phyloP scores from a whole-genome alignment of 1,140 invertebrate species.

The Sesamia nonagrioides region DNA sequence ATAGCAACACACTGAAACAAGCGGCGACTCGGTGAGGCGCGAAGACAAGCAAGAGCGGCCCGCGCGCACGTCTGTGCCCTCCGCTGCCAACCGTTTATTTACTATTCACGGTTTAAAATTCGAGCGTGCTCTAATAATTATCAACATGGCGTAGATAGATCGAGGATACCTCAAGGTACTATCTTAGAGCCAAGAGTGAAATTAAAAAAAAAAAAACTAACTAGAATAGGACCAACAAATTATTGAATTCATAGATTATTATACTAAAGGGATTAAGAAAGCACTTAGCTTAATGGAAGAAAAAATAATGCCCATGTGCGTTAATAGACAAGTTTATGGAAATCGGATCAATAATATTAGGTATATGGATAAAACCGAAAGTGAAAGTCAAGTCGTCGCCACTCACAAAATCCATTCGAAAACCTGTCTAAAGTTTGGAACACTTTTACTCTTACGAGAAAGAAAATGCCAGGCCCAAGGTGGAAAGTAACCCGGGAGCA shows the following conservation, averaged over 20 bases:
- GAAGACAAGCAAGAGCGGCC: conserved; percentile 48
- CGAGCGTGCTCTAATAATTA: conserved; percentile 80
- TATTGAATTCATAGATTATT: not conserved
- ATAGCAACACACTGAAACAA: conserved; percentile 72
- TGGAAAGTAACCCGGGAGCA: conserved; percentile 56
- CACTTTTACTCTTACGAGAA: conserved; percentile 68
- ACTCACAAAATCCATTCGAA: conserved; percentile 57
- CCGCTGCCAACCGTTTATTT: conserved; percentile 79
- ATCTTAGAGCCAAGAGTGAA: conserved; percentile 1
- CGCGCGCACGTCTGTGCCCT: conserved; percentile 71
- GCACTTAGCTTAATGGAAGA: not conserved
- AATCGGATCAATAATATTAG: conserved; percentile 42
- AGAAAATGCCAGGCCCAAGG: conserved; percentile 60
- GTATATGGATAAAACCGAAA: conserved; percentile 56
- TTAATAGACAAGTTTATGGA: conserved; percentile 18
- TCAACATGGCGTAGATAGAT: conserved; percentile 72
- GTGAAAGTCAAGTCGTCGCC: conserved; percentile 67
- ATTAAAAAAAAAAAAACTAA: not conserved
- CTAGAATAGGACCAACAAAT: not conserved
- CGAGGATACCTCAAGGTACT: conserved; percentile 43
- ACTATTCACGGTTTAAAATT: conserved; percentile 83
- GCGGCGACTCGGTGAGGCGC: conserved; percentile 56
- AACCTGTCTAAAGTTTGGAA: conserved; percentile 66
- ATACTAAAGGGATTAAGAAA: not conserved
- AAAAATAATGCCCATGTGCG: conserved; percentile 36